Evolutionary conservation across 1,140 invertebrate genomes (phyloP), one percentile per base, ranked within the genome.

Genomic region (Bombus pyrosoma): DNA sequence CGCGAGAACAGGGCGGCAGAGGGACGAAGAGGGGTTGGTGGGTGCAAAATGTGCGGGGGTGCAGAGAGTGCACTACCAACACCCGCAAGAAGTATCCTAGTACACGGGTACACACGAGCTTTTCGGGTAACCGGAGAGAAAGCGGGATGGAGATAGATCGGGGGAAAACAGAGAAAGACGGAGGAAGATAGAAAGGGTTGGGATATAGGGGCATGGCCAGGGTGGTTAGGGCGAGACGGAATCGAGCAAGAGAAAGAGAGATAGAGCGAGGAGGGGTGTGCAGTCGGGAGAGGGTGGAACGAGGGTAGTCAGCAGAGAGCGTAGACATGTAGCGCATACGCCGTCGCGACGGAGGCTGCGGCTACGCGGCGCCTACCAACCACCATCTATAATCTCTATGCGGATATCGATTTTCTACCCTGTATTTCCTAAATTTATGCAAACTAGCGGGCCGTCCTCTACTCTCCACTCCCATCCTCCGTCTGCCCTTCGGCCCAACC

Each of bases 301-400:
- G n/a, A 69, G 47, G 64, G 82, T 80, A 47, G 87, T 62, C 80
- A 87, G 83, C 83, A 86, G 91, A 86, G 86, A 88, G 88, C 87
- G 91, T 91, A 94, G 91, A 94, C 91, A 93, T 92, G 91, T 93
- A 94, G 93, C 92, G 94, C 92, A 94, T 93, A 94, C 92, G 93
- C 93, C 94, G 95, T 94, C 94, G 94, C 95, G 95, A 94, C 95
- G 95, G 95, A 95, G 95, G 94, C 95, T 95, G 95, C 94, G 95
- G 95, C 94, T 95, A 95, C 94, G 93, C 93, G 95, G 94, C 95
- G 95, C 95, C 95, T 95, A 95, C 95, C 95, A 94, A 95, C 94
- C 94, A 95, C 94, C 95, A 95, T 95, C 95, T 95, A 95, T 95
- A 95, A 95, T 95, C 95, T 95, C 95, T 95, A 95, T 95, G 95